Evolutionary conservation across 2,888 invertebrate species (phyloP).

Genomic region (Ceratothoa steindachneri): DNA sequence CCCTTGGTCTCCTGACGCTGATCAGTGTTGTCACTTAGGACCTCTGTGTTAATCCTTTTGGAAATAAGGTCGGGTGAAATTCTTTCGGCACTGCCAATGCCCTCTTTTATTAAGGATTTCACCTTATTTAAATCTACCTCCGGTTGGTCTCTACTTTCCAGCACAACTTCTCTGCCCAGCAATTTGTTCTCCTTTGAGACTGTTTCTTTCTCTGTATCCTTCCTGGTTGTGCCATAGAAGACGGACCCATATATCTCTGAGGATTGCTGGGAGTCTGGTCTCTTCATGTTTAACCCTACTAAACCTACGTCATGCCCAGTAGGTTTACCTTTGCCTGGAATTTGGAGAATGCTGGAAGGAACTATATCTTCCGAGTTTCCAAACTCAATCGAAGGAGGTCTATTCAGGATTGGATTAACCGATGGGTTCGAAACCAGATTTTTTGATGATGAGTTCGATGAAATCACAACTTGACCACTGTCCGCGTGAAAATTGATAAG

Average conservation of each 20-base stretch:
- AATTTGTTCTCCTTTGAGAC: not conserved
- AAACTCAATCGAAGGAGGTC: not conserved
- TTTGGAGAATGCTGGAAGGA: not conserved
- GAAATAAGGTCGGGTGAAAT: not conserved
- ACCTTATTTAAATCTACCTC: not conserved
- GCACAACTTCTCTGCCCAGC: not conserved
- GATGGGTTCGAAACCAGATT: not conserved
- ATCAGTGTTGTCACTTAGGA: not conserved
- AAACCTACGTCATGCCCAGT: no score
- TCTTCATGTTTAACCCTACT: not conserved
- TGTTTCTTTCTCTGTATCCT: not conserved
- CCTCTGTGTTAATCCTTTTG: not conserved
- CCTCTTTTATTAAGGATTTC: no score
- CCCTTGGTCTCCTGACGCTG: not conserved
- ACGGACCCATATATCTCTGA: not conserved
- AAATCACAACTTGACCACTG: not conserved
- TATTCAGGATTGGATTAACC: not conserved
- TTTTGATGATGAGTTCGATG: not conserved
- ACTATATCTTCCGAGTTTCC: not conserved
- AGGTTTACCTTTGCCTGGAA: not conserved
- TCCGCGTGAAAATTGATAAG: conserved; percentile 26
- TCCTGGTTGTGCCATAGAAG: not conserved
- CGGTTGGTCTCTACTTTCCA: not conserved
- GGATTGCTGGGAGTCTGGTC: not conserved
- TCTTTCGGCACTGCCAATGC: no score